Conservation (phyloP, 2,888 invertebrate genomes). For the Aporophyla nigra region DNA sequence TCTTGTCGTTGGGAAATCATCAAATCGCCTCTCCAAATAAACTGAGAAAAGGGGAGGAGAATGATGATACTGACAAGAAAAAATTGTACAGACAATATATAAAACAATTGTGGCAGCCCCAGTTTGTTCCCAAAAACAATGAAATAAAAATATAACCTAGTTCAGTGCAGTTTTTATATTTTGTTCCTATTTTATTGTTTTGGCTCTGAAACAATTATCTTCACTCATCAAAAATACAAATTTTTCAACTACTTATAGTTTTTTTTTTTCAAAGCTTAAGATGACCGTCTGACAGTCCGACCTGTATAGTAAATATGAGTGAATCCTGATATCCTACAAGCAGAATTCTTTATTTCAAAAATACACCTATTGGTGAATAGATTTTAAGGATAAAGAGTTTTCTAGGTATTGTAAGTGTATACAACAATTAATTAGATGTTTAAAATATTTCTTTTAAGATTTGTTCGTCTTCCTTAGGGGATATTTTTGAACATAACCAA, state of each 20-base stretch:
- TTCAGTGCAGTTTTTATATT: neutral
- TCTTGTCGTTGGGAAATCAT: no score
- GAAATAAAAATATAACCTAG: neutral
- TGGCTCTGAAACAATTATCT: neutral
- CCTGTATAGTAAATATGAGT: no score
- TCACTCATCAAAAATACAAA: neutral
- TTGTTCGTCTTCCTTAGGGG: neutral
- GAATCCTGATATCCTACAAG: neutral
- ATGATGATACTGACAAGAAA: neutral
- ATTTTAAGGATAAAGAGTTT: no score
- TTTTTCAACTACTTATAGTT: neutral
- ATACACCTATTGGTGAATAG: no score
- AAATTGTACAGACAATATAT: neutral
- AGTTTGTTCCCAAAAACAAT: neutral
- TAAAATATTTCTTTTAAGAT: neutral
- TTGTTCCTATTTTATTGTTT: neutral
- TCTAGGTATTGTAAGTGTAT: neutral
- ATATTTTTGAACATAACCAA: conserved; percentile 2
- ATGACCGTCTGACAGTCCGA: neutral
- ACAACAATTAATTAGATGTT: neutral
- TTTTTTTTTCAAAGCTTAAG: neutral
- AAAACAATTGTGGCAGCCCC: neutral
- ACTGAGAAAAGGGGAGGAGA: no score
- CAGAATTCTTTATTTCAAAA: neutral
- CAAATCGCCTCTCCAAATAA: no score